Evolutionary conservation across 2,113 vertebrate species (phyloP).

Genomic region (Pandion haliaetus): DNA sequence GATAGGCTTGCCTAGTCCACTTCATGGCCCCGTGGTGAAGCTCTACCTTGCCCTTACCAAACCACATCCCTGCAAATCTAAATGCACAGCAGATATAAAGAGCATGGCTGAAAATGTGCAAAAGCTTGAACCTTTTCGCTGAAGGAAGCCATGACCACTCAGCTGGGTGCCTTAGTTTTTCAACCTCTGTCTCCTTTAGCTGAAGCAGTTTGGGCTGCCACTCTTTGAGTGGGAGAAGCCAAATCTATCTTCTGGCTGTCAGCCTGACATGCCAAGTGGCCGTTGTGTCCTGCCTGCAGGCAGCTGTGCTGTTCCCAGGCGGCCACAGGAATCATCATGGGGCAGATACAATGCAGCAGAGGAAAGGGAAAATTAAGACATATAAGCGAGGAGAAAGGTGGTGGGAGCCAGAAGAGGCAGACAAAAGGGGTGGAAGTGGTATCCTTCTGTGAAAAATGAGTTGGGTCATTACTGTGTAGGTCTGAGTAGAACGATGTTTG

Average conservation of each 20-base stretch:
- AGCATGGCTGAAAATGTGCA: neutral
- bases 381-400: neutral
- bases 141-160: neutral
- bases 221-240: neutral
- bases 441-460: neutral
- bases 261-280: neutral
- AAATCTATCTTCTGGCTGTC: neutral
- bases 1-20: neutral
- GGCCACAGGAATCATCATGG: neutral
- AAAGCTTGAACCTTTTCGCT: neutral
- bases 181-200: neutral
- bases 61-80: neutral
- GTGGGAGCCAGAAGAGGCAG: neutral
- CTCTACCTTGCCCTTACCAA: neutral
- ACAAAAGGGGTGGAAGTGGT: neutral
- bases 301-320: fast-evolving
- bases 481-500: neutral
- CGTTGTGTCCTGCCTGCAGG: neutral
- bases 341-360: neutral
- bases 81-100: neutral
- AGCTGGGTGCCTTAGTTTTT: neutral
- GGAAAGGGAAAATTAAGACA: neutral
- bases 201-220: neutral
- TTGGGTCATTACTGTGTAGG: neutral
- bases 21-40: fast-evolving